Percentiles rank a stretch among this genome's conserved stretches.
Evolutionary conservation across 23 tunicate genomes (phyloP).

Genomic region (Ascidia mentula): DNA sequence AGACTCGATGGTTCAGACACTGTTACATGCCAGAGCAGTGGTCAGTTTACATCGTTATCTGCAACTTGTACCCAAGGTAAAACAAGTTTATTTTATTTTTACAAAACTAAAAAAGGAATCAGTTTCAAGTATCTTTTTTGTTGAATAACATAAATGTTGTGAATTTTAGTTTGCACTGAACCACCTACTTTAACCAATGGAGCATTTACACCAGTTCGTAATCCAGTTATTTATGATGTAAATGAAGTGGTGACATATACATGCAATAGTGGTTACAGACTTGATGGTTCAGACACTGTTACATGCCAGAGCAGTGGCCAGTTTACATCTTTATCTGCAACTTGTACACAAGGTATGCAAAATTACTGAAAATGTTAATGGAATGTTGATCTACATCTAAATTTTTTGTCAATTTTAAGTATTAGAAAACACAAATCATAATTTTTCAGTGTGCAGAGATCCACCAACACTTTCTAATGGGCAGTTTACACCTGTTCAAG

Average conservation of each 20-base stretch:
- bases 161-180: not conserved
- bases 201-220: not conserved
- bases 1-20: slow-evolving; percentile 12
- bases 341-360: not conserved
- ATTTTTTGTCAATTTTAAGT: not conserved
- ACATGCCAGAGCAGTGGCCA: slow-evolving; percentile 8
- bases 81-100: not conserved
- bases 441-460: not conserved
- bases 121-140: not conserved
- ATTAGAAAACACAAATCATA: not conserved
- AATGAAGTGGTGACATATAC: slow-evolving; percentile 14
- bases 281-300: slow-evolving; percentile 1
- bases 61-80: slow-evolving; percentile 23
- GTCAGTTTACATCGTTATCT: not conserved
- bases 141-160: too few species aligned
- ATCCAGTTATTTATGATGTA: not conserved
- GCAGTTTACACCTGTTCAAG: not conserved
- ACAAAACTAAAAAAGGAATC: too few species aligned
- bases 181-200: not conserved
- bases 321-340: not conserved
- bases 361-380: not conserved
- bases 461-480: slow-evolving; percentile 12
- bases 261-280: slow-evolving; percentile 2
- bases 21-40: slow-evolving; percentile 7
- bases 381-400: not conserved